phyloP scores from a whole-genome alignment of 2,888 invertebrate genomes.

The Tanytarsus gracilentus region DNA sequence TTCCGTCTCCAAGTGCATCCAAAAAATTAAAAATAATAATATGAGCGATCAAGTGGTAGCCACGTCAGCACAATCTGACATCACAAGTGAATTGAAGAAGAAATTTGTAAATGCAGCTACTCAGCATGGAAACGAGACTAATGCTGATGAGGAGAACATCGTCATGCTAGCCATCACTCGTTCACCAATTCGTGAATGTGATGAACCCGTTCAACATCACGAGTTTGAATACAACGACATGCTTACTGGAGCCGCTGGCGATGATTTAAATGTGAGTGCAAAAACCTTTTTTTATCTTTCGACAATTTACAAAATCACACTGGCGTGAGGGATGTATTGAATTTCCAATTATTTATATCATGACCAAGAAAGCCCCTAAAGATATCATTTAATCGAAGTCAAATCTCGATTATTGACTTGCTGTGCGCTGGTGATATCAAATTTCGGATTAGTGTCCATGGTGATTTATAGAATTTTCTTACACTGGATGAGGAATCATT shows the following conservation, averaged over 20 bases:
- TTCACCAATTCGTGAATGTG: conserved; percentile 30
- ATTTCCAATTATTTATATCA: background rate
- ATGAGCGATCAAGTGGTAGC: background rate
- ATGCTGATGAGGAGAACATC: conserved; percentile 37
- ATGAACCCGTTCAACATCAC: conserved; percentile 18
- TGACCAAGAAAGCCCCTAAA: no score
- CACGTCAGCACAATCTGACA: background rate
- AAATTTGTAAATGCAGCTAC: conserved; percentile 35
- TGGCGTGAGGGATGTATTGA: background rate
- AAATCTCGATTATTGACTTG: no score
- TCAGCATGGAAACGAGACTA: conserved; percentile 36
- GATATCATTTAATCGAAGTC: no score
- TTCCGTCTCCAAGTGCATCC: no score
- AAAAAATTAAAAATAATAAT: no score
- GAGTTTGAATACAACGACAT: background rate
- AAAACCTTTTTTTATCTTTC: background rate
- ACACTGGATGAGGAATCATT: no score
- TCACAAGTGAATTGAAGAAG: background rate
- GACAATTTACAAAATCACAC: background rate
- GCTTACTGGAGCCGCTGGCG: background rate
- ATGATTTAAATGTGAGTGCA: conserved; percentile 12
- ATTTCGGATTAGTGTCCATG: no score
- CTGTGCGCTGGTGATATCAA: no score
- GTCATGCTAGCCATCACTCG: conserved; percentile 34
- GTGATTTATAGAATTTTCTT: no score